A percentile compares a stretch with the other conserved stretches of the same genome.
Evolutionary conservation across 1,140 invertebrate species (phyloP).

Genomic region (Drosophila sproati): DNA sequence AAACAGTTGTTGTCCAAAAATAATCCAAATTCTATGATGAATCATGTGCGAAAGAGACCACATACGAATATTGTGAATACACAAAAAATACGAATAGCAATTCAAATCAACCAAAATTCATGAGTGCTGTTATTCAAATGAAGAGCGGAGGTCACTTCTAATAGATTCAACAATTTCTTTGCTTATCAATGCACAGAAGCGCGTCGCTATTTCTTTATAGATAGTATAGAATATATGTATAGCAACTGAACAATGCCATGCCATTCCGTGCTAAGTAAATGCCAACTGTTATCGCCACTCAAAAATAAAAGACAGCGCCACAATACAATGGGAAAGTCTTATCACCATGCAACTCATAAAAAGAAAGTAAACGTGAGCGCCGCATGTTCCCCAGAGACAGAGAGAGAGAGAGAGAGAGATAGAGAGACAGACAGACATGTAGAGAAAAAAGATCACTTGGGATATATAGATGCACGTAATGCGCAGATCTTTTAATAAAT

Average conservation of each 20-base stretch:
- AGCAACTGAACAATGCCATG: constrained; percentile 45
- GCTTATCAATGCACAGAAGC: constrained; percentile 57
- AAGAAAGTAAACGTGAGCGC: constrained; percentile 48
- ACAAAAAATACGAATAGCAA: constrained; percentile 18
- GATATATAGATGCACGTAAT: constrained; percentile 12
- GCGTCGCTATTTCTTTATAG: constrained; percentile 45
- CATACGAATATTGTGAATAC: constrained; percentile 6
- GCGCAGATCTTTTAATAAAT: constrained; percentile 32
- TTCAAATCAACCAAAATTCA: constrained; percentile 1
- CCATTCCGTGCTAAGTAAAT: constrained; percentile 37
- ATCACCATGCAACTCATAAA: constrained; percentile 43
- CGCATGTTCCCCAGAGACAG: constrained; percentile 6
- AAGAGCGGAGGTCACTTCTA: constrained; percentile 64
- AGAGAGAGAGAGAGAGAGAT: no score
- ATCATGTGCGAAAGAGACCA: constrained; percentile 34
- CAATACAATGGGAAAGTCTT: constrained; percentile 33
- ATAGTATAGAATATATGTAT: constrained; percentile 29
- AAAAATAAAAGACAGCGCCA: constrained; percentile 47
- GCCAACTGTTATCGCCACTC: constrained; percentile 38
- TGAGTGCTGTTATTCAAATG: constrained; percentile 44
- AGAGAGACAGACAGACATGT: no score
- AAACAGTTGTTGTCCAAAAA: constrained; percentile 41
- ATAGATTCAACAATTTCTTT: constrained; percentile 42
- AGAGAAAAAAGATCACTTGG: neutral
- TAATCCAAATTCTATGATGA: constrained; percentile 41